A percentile compares a stretch with the other conserved stretches of the same genome.
Conservation (phyloP, 2,113 vertebrate genomes). For the Platichthys flesus region DNA sequence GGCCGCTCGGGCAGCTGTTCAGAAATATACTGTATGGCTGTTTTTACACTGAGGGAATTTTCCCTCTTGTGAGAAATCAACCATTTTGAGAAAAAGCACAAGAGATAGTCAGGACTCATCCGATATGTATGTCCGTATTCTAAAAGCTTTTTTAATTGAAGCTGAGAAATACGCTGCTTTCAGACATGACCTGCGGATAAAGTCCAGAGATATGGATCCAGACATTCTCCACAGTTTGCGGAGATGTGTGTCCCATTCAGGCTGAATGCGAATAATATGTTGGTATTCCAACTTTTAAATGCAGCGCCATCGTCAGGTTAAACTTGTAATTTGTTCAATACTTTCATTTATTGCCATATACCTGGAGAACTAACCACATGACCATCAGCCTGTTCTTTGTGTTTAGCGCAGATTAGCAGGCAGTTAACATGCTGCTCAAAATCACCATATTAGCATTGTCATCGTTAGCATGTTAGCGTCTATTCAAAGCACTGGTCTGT, state of each 20-base stretch:
- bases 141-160: not conserved
- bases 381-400: not conserved
- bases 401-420: not conserved
- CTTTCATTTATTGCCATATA: not conserved
- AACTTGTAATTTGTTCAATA: not conserved
- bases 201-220: too few relatives aligned
- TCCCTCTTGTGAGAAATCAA: not conserved
- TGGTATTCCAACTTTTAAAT: not conserved
- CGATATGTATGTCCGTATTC: not conserved
- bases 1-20: constrained; percentile 39
- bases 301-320: not conserved
- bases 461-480: too few relatives aligned
- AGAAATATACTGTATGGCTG: constrained; percentile 19
- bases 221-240: not conserved
- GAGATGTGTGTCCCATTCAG: not conserved
- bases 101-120: too few relatives aligned
- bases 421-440: not conserved
- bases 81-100: too few relatives aligned
- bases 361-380: not conserved
- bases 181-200: too few relatives aligned
- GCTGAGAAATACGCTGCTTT: not conserved
- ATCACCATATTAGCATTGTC: not conserved
- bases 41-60: constrained; percentile 15
- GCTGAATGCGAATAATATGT: not conserved
- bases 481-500: too few relatives aligned